Evolutionary conservation across 2,888 invertebrate species (phyloP).

Genomic region (Eupelmus urozonus): DNA sequence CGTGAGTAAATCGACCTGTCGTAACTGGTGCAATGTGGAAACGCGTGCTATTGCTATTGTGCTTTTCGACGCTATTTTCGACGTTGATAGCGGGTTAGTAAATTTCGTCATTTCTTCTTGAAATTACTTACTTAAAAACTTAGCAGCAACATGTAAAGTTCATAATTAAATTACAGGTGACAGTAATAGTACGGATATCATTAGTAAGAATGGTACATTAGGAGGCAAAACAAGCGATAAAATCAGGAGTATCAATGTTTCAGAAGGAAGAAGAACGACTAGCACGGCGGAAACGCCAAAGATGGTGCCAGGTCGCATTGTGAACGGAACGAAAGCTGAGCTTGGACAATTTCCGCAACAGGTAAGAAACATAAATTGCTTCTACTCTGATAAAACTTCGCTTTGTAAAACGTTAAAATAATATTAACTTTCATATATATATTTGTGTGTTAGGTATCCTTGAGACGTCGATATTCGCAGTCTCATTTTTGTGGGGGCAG

Average conservation of each 20-base stretch:
- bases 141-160: too few relatives aligned
- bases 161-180: too few relatives aligned
- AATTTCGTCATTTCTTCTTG: not conserved
- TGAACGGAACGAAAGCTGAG: constrained; percentile 65
- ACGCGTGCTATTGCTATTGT: constrained; percentile 3
- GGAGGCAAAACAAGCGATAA: too few relatives aligned
- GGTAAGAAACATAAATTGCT: constrained; percentile 54
- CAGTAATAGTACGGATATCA: too few relatives aligned
- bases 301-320: constrained; percentile 62
- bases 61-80: not conserved
- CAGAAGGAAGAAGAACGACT: too few relatives aligned
- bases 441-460: constrained; percentile 67
- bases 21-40: constrained; percentile 45
- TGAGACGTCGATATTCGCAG: constrained; percentile 62
- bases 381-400: too few relatives aligned
- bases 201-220: too few relatives aligned
- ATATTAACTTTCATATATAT: not conserved
- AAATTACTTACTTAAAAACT: too few relatives aligned
- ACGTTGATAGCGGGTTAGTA: constrained; percentile 30
- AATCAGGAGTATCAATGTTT: too few relatives aligned
- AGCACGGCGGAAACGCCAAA: constrained; percentile 5
- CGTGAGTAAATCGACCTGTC: constrained; percentile 21
- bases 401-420: too few relatives aligned
- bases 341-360: constrained; percentile 67
- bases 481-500: constrained; percentile 71